Percentiles rank a stretch among this genome's conserved stretches.
Evolutionary conservation across 2,888 invertebrate genomes (phyloP).

Genomic region (Eugnorisma glareosa): DNA sequence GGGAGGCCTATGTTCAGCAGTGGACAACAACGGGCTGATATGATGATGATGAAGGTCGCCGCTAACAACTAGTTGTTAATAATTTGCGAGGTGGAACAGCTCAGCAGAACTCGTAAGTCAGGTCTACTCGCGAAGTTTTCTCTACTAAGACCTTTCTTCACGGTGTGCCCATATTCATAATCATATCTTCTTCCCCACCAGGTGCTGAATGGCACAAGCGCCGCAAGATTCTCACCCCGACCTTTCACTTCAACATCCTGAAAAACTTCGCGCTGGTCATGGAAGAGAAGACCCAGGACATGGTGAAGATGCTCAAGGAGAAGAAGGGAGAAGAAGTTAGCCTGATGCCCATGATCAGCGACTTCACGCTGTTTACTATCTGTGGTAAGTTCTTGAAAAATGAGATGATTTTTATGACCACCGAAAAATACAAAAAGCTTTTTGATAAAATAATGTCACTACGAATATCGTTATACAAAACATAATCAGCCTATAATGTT

Average conservation of each 20-base stretch:
- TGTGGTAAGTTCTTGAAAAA: constrained; percentile 89
- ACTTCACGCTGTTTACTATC: constrained; percentile 91
- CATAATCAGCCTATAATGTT: background rate
- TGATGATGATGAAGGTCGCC: too few species aligned
- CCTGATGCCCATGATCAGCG: constrained; percentile 90
- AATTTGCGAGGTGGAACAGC: background rate
- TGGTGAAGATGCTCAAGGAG: constrained; percentile 75
- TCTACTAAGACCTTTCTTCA: background rate
- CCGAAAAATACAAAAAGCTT: background rate
- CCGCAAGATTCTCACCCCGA: constrained; percentile 91
- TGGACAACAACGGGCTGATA: too few species aligned
- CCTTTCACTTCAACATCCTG: constrained; percentile 92
- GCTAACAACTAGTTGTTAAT: too few species aligned
- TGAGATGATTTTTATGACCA: background rate
- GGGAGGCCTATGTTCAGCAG: too few species aligned
- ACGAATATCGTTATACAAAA: background rate
- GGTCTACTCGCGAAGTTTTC: background rate
- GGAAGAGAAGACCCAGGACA: constrained; percentile 76
- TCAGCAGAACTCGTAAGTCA: background rate
- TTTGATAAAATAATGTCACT: background rate
- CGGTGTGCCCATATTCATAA: background rate
- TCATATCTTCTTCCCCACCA: constrained; percentile 58
- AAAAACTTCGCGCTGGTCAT: constrained; percentile 81
- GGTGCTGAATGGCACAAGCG: constrained; percentile 91
- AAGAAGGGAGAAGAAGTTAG: constrained; percentile 73